Conservation (phyloP, 2,113 vertebrate genomes). For the Proterorhinus semilunaris region DNA sequence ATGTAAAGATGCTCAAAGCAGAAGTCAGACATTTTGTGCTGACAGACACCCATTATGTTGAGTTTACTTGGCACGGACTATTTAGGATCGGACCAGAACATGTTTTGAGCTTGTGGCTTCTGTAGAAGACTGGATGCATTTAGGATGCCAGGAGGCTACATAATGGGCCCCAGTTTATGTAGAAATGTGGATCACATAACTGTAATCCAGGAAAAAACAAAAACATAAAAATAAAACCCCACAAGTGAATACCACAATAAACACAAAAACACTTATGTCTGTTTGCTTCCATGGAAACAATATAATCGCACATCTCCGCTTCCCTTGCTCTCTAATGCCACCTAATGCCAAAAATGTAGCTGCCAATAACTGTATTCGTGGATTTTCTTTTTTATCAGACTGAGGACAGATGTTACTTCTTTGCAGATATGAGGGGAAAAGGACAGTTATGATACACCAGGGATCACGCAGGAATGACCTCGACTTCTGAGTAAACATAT, state of each 20-base stretch:
- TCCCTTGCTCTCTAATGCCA: too few relatives aligned
- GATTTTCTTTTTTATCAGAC: too few relatives aligned
- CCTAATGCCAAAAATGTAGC: too few relatives aligned
- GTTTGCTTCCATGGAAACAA: not conserved
- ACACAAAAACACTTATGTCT: not conserved
- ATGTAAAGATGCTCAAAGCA: constrained; percentile 1
- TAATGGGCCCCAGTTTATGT: not conserved
- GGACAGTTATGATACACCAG: too few relatives aligned
- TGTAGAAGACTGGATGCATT: constrained; percentile 2
- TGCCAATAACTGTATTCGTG: too few relatives aligned
- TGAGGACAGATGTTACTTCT: too few relatives aligned
- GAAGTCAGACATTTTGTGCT: not conserved
- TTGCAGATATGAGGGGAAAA: too few relatives aligned
- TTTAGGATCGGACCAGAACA: not conserved
- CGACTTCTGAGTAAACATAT: too few relatives aligned
- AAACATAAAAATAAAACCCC: not conserved
- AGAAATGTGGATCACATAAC: not conserved
- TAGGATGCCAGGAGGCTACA: not conserved
- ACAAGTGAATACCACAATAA: not conserved
- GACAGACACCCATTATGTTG: not conserved
- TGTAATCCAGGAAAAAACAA: not conserved
- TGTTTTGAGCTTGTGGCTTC: constrained; percentile 5
- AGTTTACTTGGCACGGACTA: not conserved
- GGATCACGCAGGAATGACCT: too few relatives aligned
- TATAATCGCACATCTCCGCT: too few relatives aligned